Conservation (phyloP, 64 coral and sea anemone genomes). For the Exaiptasia diaphana region DNA sequence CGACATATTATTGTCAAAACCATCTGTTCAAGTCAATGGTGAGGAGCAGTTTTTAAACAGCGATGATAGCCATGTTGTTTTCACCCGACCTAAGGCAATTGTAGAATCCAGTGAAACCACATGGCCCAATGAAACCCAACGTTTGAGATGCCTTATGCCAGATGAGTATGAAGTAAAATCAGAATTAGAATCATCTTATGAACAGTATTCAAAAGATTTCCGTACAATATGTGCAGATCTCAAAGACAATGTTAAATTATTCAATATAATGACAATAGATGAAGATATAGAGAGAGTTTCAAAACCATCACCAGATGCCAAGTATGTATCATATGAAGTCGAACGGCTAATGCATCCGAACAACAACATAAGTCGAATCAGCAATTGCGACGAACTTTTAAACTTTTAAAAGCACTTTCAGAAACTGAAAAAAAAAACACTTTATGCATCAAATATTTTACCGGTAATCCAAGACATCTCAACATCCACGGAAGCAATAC, state of each 20-base stretch:
- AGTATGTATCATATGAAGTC: neutral
- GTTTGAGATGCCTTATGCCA: neutral
- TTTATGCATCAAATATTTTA: neutral
- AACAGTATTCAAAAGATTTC: neutral
- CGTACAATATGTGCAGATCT: conserved; percentile 23
- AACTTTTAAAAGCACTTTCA: neutral
- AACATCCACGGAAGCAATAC: neutral
- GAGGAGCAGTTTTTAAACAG: neutral
- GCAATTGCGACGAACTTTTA: neutral
- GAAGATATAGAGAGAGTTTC: neutral
- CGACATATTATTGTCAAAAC: conserved; percentile 7
- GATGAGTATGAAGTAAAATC: neutral
- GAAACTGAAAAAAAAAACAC: neutral
- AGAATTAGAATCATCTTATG: neutral
- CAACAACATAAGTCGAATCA: neutral
- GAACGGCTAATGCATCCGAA: neutral
- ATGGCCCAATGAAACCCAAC: conserved; percentile 17
- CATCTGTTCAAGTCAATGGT: neutral
- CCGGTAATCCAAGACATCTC: neutral
- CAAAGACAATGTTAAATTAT: conserved; percentile 11
- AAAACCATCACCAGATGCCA: neutral
- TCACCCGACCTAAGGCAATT: conserved; percentile 18
- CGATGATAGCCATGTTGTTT: conserved; percentile 10
- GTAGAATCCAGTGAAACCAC: neutral
- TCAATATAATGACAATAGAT: neutral